Evolutionary conservation across 2,888 invertebrate species (phyloP), one percentile per base, ranked within the genome.

Genomic region (Microctonus brassicae): DNA sequence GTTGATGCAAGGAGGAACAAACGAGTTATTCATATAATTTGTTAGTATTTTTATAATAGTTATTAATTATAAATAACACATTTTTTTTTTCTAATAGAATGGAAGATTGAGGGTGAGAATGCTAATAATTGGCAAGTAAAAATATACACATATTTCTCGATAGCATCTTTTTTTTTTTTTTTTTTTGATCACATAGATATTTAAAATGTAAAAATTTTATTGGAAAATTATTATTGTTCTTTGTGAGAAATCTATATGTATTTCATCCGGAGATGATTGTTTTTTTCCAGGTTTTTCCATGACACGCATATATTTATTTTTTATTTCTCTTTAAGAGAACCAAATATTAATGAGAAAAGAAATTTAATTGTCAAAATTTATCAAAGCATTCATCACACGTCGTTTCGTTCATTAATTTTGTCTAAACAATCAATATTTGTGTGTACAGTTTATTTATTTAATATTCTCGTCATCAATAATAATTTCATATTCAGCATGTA

Each of bases 21-120:
- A 76, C 73, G 78, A 69, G 79, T 82, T 83, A 78, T 79, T 20
- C 33, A 79, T 77, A 78, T 79, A 78, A 79, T 82, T 81, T 83
- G 80, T 80, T 80, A 76, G 77, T 81, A 83, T 77, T 83, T 82
- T 78, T 77, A 75, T 75, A 68, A 69, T 73, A 77, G 72, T 74
- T 77, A 76, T 76, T 73, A 77, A 72, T 74, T 77, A 76, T 76
- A 70, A 74, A 74, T 70, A 67, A 66, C 72, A 39, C 60, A 70
- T 52, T 64, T 63, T 69, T 63, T 69, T 63, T 64, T 55, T 60
- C 26, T 52, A 68, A 26, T 58, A 9, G 57, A 57, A 64, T 61
- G 52, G 34, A 29, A 52, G 36, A 52, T 57, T 53, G 57, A 26
- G 24, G 36, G 63, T 47, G 26, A 60, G 22, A 55, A 47, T 47